Evolutionary conservation across 2,888 invertebrate species (phyloP).

Genomic region (Lypha dubia): DNA sequence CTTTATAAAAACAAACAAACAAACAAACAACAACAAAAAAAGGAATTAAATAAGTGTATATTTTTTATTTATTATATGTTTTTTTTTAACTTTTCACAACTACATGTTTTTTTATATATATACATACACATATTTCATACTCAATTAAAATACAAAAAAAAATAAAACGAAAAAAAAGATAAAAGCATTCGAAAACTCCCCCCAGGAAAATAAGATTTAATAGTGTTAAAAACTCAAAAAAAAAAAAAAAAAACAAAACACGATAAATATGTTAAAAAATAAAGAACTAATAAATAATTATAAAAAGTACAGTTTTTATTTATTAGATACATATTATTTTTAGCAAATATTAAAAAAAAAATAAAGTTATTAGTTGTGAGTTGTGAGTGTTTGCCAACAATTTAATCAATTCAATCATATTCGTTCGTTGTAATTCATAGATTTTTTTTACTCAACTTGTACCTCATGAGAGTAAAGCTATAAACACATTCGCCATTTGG

Average conservation of each 20-base stretch:
- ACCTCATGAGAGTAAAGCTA: no score
- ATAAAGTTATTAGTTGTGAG: no score
- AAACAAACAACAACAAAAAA: constrained; percentile 43
- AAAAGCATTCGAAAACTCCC: constrained; percentile 33
- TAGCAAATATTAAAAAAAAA: background rate
- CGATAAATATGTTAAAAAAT: constrained; percentile 49
- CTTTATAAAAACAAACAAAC: constrained; percentile 48
- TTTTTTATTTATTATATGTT: constrained; percentile 65
- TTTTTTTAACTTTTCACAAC: constrained; percentile 57
- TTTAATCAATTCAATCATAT: no score
- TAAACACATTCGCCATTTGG: no score
- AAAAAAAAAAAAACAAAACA: no score
- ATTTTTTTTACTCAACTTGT: no score
- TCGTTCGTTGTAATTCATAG: no score
- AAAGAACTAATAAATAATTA: constrained; percentile 51
- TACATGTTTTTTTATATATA: constrained; percentile 54
- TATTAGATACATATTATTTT: background rate
- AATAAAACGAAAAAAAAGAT: constrained; percentile 43
- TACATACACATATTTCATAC: constrained; percentile 53
- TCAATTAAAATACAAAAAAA: constrained; percentile 37
- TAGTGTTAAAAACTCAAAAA: constrained; percentile 35
- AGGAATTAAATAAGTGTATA: constrained; percentile 55
- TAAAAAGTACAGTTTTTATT: constrained; percentile 20
- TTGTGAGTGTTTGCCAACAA: no score
- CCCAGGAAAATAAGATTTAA: constrained; percentile 46